Conservation (phyloP, 2,888 invertebrate species). For the Volucella inflata region DNA sequence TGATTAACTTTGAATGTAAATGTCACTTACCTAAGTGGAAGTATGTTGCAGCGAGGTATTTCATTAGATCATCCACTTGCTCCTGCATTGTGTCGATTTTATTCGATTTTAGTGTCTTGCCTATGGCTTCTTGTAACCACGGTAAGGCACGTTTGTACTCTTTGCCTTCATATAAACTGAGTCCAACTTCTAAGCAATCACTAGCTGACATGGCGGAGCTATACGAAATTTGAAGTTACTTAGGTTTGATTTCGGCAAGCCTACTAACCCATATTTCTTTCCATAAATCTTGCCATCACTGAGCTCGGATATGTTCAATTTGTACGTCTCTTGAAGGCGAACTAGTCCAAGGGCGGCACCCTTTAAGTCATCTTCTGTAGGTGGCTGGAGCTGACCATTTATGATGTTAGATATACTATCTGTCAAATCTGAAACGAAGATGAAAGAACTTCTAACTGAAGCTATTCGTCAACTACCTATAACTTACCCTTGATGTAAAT, state of each 20-base stretch:
- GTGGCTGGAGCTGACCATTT: slow-evolving; percentile 80
- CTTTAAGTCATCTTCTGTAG: slow-evolving; percentile 93
- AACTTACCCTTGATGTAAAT: neutral
- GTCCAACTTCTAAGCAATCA: slow-evolving; percentile 78
- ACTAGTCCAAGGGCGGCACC: slow-evolving; percentile 96
- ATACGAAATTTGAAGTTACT: neutral
- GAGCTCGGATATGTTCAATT: slow-evolving; percentile 91
- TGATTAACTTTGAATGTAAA: neutral
- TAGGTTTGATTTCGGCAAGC: neutral
- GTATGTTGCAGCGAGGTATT: slow-evolving; percentile 18
- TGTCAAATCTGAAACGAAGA: neutral
- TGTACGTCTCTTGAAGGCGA: slow-evolving; percentile 94
- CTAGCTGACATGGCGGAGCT: slow-evolving; percentile 75
- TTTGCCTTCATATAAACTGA: slow-evolving; percentile 60
- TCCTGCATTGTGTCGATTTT: neutral
- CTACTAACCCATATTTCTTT: neutral
- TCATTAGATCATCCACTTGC: neutral
- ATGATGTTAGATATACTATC: neutral
- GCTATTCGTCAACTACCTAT: too few relatives aligned
- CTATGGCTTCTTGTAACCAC: slow-evolving; percentile 78
- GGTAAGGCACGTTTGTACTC: slow-evolving; percentile 75
- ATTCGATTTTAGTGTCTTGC: neutral
- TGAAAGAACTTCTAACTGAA: neutral
- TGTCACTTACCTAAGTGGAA: slow-evolving; percentile 11
- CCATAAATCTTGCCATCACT: slow-evolving; percentile 82